Base-by-base conservation (phyloP, 1,140 invertebrate species). In the Penaeus japonicus region DNA sequence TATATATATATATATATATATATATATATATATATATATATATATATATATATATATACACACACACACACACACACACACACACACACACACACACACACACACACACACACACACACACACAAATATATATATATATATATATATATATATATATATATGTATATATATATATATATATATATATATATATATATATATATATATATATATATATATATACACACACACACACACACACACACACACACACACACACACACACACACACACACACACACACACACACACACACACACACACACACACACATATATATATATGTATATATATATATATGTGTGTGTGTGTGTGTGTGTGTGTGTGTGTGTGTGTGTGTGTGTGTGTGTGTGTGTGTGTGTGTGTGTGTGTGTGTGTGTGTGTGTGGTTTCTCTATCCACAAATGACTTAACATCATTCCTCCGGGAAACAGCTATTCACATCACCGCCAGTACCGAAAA, bases 151-250 rank as follows among this genome's bases (percentile, higher is more conserved):
- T 65, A 65, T 65, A 65, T 65, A 17, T 65, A 65, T 65, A 4
- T 65, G 22, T 15, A 12, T 15, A 59, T 15, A 59, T 22, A 22
- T 59, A 70, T 70, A 30, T 70, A 30, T 70, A 70, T 70, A 22
- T 70, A 17, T 70, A 70, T 70, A 70, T 70, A 70, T 70, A 70
- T 70, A 70, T 70, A 70, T 70, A 70, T 70, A 70, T 70, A 70
- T 70, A 70, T 70, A n/a, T 70, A 70, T 70, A 22, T 70, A n/a
- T 70, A 70, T 70, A 70, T 70, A 70, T 70, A n/a, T 70, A 70
- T 17, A 27, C 2, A 22, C 2, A 70, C n/a, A n/a, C n/a, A 70
- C n/a, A 70, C 5, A 70, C 5, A n/a, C n/a, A 70, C n/a, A 22
- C 5, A 22, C n/a, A 70, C 5, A 18, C n/a, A 70, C 5, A 70